Percentiles rank a stretch among this genome's conserved stretches.
phyloP scores from a whole-genome alignment of 2,113 vertebrate species.

The Bungarus multicinctus region DNA sequence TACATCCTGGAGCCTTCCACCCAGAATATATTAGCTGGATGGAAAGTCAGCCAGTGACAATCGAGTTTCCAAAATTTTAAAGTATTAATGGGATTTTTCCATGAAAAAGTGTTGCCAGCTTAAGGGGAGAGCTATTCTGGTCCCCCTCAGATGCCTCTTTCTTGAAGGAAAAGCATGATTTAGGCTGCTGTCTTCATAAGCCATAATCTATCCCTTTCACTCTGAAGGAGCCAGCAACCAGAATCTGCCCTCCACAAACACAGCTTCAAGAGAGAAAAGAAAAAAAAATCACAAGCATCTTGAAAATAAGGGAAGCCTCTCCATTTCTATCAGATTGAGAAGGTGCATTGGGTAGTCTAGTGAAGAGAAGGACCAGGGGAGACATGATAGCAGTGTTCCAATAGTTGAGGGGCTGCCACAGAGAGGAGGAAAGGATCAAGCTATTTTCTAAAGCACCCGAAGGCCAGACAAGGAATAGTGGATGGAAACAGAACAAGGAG shows the following conservation, averaged over 20 bases:
- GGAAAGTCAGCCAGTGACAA: no score
- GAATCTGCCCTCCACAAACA: not conserved
- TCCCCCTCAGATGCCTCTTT: not conserved
- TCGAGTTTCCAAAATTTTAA: not conserved
- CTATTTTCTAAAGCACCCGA: no score
- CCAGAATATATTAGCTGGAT: not conserved
- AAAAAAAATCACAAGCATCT: not conserved
- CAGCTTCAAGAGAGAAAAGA: not conserved
- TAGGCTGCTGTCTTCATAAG: not conserved
- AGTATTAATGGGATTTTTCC: not conserved
- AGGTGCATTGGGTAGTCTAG: not conserved
- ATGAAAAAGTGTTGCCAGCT: not conserved
- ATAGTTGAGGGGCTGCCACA: no score
- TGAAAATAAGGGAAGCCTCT: not conserved
- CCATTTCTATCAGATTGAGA: not conserved
- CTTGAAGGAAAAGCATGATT: not conserved
- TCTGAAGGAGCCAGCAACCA: not conserved
- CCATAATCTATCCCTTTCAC: not conserved
- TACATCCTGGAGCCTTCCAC: not conserved
- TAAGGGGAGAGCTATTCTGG: not conserved
- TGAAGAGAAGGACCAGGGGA: no score
- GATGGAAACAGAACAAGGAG: no score
- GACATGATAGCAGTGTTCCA: no score
- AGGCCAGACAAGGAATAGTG: no score
- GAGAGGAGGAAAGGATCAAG: no score